Percentiles rank a stretch among this genome's conserved stretches.
Conservation (phyloP, 2,888 invertebrate genomes). For the Amblyteles armatorius region DNA sequence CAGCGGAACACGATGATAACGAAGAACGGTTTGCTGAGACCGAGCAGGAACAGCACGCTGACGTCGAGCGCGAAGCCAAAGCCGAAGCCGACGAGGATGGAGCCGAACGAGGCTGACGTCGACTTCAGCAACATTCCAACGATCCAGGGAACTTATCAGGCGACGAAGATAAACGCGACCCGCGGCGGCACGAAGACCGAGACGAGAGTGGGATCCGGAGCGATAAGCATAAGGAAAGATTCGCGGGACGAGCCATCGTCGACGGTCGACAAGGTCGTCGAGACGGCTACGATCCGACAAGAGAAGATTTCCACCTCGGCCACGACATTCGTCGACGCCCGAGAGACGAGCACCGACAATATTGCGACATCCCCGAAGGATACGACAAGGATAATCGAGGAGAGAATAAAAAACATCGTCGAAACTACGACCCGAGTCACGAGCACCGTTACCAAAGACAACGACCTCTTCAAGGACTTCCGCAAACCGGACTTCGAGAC, state of each 20-base stretch:
- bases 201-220: conserved; percentile 56
- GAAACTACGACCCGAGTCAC: conserved; percentile 13
- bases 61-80: conserved; percentile 77
- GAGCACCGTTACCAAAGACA: conserved; percentile 34
- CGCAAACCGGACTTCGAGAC: conserved; percentile 81
- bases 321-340: conserved; percentile 82
- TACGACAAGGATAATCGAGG: conserved; percentile 10
- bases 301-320: conserved; percentile 77
- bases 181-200: conserved; percentile 60
- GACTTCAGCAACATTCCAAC: conserved; percentile 82
- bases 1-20: conserved; percentile 83
- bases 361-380: conserved; percentile 63
- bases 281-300: conserved; percentile 40
- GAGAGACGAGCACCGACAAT: conserved; percentile 78
- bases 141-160: conserved; percentile 82
- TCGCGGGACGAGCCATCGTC: conserved; percentile 37
- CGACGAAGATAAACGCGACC: conserved; percentile 79
- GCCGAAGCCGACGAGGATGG: conserved; percentile 74
- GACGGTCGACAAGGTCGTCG: conserved; percentile 26
- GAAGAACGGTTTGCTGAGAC: conserved; percentile 81
- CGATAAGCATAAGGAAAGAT: conserved; percentile 59
- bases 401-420: neutral
- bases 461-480: conserved; percentile 76
- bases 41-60: conserved; percentile 78
- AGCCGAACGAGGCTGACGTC: conserved; percentile 78